These are phyloP conservation scores for Tragelaphus oryx DNA, from an alignment of 2,797 vertebrate species.

Conservation along the genomic window DNA sequence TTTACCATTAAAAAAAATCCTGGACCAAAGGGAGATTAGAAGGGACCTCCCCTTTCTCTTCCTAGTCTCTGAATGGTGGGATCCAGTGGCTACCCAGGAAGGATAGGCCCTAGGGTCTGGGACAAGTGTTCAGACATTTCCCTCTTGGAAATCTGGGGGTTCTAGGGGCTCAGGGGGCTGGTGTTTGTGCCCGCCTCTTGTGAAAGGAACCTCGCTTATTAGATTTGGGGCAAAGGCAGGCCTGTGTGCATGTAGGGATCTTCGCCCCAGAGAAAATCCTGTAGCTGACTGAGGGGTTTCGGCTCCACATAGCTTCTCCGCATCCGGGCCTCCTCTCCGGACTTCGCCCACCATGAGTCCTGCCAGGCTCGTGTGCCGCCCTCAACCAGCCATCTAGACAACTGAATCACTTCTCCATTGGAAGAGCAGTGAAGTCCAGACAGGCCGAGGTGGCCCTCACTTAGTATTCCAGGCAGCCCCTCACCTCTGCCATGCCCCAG, in stretches of 20 bases:
- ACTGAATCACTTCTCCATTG: background rate
- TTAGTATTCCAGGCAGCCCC: background rate
- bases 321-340: background rate
- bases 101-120: background rate
- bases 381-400: background rate
- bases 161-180: background rate
- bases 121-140: background rate
- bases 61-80: background rate
- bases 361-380: rapidly evolving
- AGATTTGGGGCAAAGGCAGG: background rate
- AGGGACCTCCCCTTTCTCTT: background rate
- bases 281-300: rapidly evolving
- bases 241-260: background rate
- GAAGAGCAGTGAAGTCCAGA: background rate
- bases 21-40: background rate
- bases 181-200: background rate
- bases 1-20: background rate
- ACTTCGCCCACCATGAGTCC: background rate
- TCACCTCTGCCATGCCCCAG: background rate
- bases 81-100: background rate
- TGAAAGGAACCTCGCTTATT: background rate
- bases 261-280: background rate
- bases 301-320: background rate
- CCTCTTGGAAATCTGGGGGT: background rate
- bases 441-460: rapidly evolving